Evolutionary conservation across 2,797 vertebrate genomes (phyloP), one percentile per base, ranked within the genome.

Genomic region (Sebastes matsubarae): DNA sequence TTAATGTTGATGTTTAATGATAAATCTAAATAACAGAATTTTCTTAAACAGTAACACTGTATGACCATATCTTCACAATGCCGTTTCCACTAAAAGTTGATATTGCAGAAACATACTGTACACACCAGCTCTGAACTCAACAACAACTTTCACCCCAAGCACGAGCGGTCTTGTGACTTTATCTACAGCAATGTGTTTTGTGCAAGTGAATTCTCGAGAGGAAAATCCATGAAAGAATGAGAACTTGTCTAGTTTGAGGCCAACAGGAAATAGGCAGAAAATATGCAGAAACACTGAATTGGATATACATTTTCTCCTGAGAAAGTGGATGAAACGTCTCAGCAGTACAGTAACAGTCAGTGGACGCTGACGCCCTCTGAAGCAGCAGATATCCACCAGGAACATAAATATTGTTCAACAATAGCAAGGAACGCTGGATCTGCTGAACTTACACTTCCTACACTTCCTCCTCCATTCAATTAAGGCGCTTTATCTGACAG

Each of bases 381-480:
- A 50, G 46, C 46, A 76, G 71, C 83, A 82, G 80, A 84, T 85
- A 80, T 81, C 78, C 78, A 86, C 38, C 86, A 84, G 87, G 88
- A 94, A 93, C 82, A 91, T 87, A 92, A 93, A 94, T 93, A 94
- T 90, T 87, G 72, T 87, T 93, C 59, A 71, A 88, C 89, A 90
- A 88, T 75, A 82, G 91, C 25, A 46, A 83, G 74, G 69, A 80
- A 86, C 20, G 70, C 88, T 87, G 83, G 89, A 90, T 87, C 83
- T 75, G 89, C 83, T 88, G 89, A 91, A 94, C 89, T 90, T 88
- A 90, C 91, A 93, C 93, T 95, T 95, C 93, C 94, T 87, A 77
- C 74, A 89, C 94, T 95, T 95, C 94, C 95, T 91, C 91, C 85
- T 90, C 87, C 83, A 95, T 96, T 96, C 94, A 95, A 90, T 95